Conservation (phyloP, 1,140 invertebrate species). For the Anagrus nilaparvatae region DNA sequence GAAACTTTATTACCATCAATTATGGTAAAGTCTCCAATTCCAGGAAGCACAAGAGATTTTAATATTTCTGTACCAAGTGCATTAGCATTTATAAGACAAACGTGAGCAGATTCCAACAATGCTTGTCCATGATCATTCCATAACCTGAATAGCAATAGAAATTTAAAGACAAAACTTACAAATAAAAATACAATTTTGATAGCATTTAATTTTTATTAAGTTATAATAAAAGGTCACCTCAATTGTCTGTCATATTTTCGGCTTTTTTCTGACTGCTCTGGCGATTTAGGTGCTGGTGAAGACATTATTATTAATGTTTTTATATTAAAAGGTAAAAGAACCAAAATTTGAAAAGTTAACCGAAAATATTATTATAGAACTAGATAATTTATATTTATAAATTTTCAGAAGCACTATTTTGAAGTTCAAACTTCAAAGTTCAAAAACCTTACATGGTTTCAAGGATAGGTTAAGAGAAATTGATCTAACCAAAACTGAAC, state of each 20-base stretch:
- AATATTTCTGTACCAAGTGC: conserved; percentile 90
- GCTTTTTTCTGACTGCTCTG: conserved; percentile 67
- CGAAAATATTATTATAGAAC: too few relatives aligned
- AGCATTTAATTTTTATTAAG: conserved; percentile 10
- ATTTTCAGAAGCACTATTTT: too few relatives aligned
- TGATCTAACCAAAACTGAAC: too few relatives aligned
- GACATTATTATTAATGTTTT: too few relatives aligned
- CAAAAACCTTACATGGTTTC: too few relatives aligned
- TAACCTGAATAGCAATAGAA: conserved; percentile 48
- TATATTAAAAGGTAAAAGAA: too few relatives aligned
- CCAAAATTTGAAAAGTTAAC: too few relatives aligned
- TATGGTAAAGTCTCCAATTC: conserved; percentile 92
- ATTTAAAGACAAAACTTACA: conserved; percentile 7
- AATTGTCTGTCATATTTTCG: conserved; percentile 84
- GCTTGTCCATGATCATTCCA: conserved; percentile 97
- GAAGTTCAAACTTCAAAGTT: too few relatives aligned
- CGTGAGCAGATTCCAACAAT: conserved; percentile 73
- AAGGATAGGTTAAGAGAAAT: too few relatives aligned
- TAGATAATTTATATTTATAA: too few relatives aligned
- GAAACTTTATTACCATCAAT: conserved; percentile 80
- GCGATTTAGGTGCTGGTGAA: conserved; percentile 67
- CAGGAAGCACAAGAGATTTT: conserved; percentile 89
- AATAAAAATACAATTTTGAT: conserved; percentile 5
- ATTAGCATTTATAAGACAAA: conserved; percentile 92
- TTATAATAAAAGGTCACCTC: conserved; percentile 42